Evolutionary conservation across 2,888 invertebrate species (phyloP).

Genomic region (Dorcus parallelipipedus): DNA sequence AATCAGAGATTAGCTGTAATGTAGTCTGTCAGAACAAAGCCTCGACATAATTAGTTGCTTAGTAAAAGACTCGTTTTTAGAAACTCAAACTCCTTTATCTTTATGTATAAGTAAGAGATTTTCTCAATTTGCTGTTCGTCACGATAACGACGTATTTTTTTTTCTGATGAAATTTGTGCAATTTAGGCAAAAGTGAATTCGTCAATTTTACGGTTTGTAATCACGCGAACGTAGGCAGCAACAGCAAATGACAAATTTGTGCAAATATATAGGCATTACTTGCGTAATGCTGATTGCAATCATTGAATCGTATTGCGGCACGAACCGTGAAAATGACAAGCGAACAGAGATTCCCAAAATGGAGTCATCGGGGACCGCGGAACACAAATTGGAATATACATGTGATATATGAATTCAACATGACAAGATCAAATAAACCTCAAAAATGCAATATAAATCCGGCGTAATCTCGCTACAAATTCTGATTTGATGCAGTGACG

Average conservation of each 20-base stretch:
- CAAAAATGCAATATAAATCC: slow-evolving; percentile 30
- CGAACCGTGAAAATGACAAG: neutral
- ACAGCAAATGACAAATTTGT: neutral
- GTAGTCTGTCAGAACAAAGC: too few relatives aligned
- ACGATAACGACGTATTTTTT: too few relatives aligned
- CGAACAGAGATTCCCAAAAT: slow-evolving; percentile 7
- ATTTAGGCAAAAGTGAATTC: neutral
- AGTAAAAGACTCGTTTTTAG: too few relatives aligned
- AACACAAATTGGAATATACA: slow-evolving; percentile 5
- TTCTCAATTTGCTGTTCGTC: too few relatives aligned
- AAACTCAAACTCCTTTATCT: too few relatives aligned
- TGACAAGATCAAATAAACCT: slow-evolving; percentile 27
- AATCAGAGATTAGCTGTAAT: too few relatives aligned
- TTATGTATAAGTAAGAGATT: too few relatives aligned
- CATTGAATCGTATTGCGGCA: slow-evolving; percentile 14
- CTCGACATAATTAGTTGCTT: too few relatives aligned
- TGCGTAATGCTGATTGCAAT: slow-evolving; percentile 12
- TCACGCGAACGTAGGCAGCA: neutral
- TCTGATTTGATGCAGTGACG: slow-evolving; percentile 32
- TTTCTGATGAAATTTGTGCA: too few relatives aligned
- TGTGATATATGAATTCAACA: slow-evolving; percentile 23
- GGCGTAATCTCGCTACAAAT: slow-evolving; percentile 23
- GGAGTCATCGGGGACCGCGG: slow-evolving; percentile 7
- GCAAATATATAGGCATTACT: slow-evolving; percentile 12
- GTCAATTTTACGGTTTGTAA: neutral